Evolutionary conservation across 2,888 invertebrate genomes (phyloP), one percentile per base, ranked within the genome.

Genomic region (Drosophila paramelanica): DNA sequence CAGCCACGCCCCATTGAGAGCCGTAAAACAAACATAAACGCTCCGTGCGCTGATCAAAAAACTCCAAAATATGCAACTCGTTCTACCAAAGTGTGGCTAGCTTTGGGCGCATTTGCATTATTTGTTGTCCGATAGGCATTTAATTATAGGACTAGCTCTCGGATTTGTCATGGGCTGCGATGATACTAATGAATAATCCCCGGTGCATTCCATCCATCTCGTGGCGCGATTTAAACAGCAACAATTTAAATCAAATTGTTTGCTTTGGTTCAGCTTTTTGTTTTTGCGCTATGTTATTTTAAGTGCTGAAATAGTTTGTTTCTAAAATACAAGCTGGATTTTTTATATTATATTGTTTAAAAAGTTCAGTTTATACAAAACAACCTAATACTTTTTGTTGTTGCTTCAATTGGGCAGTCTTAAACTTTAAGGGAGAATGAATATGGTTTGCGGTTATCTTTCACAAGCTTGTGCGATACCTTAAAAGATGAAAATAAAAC

Each of bases 61-160:
- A 47, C 72, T 57, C 55, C 77, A 60, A 82, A 82, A 82, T 85
- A 82, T 82, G 85, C 88, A 81, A 72, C 77, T 73, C 77, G 76
- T 88, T 83, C 72, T 31, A 57, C 56, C 25, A 64, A 71, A 52
- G 47, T 46, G 60, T 49, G 57, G 42, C 62, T 41, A 55, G 14
- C 52, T 14, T 13, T 38, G n/a, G 10, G 8, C 60, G 25, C 74
- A 83, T 81, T 81, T 84, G 78, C 87, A 88, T 82, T 88, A 82
- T 85, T 82, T 80, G 67, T 67, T 46, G 65, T 51, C 73, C 83
- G 86, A 85, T 77, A 81, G 79, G 86, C 82, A 88, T 83, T 88
- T 86, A 83, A 83, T 86, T 83, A 82, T 77, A 67, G 60, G 49
- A 36, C 33, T 52, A 39, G 38, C 52, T 69, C 64, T 69, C 52